Evolutionary conservation across 1,140 invertebrate genomes (phyloP), one percentile per base, ranked within the genome.

Genomic region (Dendroctonus valens): DNA sequence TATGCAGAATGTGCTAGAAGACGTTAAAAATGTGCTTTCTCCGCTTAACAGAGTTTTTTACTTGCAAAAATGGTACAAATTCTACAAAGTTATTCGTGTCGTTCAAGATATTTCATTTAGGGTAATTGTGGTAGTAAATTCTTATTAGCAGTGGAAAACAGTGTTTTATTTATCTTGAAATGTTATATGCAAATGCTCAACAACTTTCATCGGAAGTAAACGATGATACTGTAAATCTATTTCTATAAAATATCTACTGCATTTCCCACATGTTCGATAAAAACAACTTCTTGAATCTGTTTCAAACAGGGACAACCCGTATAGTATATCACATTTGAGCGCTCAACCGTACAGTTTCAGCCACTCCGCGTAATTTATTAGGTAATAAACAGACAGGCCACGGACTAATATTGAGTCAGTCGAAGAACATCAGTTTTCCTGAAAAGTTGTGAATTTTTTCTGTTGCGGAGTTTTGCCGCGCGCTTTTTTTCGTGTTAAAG

Each of bases 281-380:
- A 26, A 26, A 26, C 26, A 26, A 26, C 26, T 26, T 26, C 26
- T 26, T 26, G 26, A 2, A 26, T 26, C 26, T 26, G 26, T 52
- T 12, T 26, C 9, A 52, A 52, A 52, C 50, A 9, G 48, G 59
- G 59, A 62, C 59, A 62, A 38, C 59, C 59, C 39, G 49, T 62
- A 62, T 62, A 62, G 50, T 41, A 62, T 62, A 62, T 59, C 39
- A 62, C 49, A 62, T 62, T 53, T 49, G 58, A 14, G 40, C 49
- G 59, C 12, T 53, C 59, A 53, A 62, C 49, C 59, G 59, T 62
- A 40, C 14, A 48, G 48, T 52, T 62, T 51, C 7, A 51, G 39
- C 48, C 59, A 53, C 50, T 52, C 59, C 59, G 59, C 38, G 49
- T 52, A 52, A 62, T 62, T 62, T 62, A 62, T 62, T 62, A 52